These are phyloP conservation scores for Pterostichus madidus DNA, from an alignment of 2,888 invertebrate genomes.

Conservation along the genomic window DNA sequence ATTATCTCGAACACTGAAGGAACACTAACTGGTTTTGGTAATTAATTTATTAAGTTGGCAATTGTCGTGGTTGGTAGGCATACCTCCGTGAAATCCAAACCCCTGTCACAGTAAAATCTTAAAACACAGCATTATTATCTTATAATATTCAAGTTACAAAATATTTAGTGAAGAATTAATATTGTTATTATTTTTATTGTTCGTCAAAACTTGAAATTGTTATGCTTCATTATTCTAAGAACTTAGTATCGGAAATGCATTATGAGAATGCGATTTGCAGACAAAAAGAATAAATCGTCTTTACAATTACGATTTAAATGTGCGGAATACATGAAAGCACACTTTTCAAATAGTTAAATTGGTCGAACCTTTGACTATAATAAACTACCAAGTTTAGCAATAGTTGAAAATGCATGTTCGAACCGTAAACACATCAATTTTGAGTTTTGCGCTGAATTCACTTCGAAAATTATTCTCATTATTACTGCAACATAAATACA, in stretches of 20 bases:
- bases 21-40: constrained; percentile 50
- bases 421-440: constrained; percentile 60
- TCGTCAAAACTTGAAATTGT: constrained; percentile 63
- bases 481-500: constrained; percentile 12
- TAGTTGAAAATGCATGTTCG: constrained; percentile 61
- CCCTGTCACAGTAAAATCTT: constrained; percentile 50
- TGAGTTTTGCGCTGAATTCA: constrained; percentile 39
- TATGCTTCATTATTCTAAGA: constrained; percentile 51
- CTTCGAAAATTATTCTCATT: constrained; percentile 13
- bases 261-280: constrained; percentile 52
- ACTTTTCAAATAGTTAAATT: constrained; percentile 63
- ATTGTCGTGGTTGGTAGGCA: neutral
- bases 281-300: constrained; percentile 52
- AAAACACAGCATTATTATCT: constrained; percentile 54
- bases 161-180: constrained; percentile 60
- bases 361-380: constrained; percentile 62
- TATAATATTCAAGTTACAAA: constrained; percentile 61
- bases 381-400: constrained; percentile 63
- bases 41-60: constrained; percentile 33
- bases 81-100: constrained; percentile 21
- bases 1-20: neutral
- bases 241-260: constrained; percentile 51
- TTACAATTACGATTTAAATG: constrained; percentile 61
- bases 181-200: constrained; percentile 60
- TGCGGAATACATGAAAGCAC: constrained; percentile 63